Percentiles rank a stretch among this genome's conserved stretches.
Evolutionary conservation across 53 echinoderm and acorn worm genomes (phyloP).

Genomic region (Crossaster papposus): DNA sequence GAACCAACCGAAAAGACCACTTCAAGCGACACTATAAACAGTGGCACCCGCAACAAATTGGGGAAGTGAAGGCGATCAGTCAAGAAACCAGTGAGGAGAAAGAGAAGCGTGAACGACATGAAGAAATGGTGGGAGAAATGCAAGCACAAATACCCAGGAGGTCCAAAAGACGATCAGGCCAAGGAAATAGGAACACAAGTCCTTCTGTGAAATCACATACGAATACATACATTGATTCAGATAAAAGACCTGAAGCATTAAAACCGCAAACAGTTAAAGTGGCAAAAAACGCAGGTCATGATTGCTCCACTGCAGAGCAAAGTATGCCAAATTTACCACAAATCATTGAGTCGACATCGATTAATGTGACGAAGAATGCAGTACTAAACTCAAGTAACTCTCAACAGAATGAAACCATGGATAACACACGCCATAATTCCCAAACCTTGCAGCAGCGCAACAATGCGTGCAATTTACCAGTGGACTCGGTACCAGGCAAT

Average conservation of each 20-base stretch:
- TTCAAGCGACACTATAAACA: slow-evolving; percentile 26
- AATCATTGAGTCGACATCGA: not conserved
- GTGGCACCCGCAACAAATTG: not conserved
- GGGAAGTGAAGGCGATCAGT: slow-evolving; percentile 8
- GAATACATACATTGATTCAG: not conserved
- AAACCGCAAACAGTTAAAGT: too few species aligned
- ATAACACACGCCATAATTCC: not conserved
- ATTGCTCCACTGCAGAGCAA: too few species aligned
- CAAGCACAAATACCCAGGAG: not conserved
- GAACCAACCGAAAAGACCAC: slow-evolving; percentile 29
- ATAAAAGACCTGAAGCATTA: too few species aligned
- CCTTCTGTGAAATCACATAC: not conserved
- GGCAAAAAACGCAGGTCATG: not conserved
- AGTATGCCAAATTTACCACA: not conserved
- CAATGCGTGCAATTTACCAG: not conserved
- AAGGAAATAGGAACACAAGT: not conserved
- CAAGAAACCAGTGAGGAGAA: slow-evolving; percentile 14
- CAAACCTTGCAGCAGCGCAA: not conserved
- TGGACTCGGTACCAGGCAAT: not conserved
- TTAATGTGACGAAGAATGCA: not conserved
- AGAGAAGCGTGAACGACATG: slow-evolving; percentile 12
- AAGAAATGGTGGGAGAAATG: not conserved
- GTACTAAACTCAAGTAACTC: not conserved
- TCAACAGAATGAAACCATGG: not conserved
- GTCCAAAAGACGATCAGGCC: not conserved